These are phyloP conservation scores for Salvelinus alpinus DNA, from an alignment of 2,113 vertebrate genomes.

Conservation along the genomic window DNA sequence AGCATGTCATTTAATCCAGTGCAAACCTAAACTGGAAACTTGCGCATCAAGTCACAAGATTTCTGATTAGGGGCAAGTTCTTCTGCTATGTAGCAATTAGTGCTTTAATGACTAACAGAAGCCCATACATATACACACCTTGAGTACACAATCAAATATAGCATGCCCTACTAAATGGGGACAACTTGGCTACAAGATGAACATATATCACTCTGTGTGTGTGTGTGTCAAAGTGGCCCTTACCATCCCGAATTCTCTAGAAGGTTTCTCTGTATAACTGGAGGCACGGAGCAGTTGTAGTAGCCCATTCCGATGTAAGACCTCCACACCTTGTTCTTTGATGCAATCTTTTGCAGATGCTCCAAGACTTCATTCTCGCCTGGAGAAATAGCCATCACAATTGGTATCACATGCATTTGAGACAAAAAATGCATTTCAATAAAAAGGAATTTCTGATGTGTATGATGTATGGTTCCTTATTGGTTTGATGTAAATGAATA, in stretches of 20 bases:
- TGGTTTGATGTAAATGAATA: neutral
- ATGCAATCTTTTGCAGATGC: conserved; percentile 84
- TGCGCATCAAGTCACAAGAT: conserved; percentile 33
- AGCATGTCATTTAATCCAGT: neutral
- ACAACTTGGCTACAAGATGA: neutral
- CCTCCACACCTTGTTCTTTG: conserved; percentile 91
- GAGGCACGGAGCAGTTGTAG: conserved; percentile 92
- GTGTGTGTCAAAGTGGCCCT: conserved; percentile 40
- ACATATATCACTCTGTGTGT: neutral
- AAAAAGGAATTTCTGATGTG: neutral
- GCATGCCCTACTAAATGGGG: neutral
- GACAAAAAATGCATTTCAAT: neutral
- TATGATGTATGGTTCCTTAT: neutral
- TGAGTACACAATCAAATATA: neutral
- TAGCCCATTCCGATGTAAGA: conserved; percentile 99
- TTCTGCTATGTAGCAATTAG: conserved; percentile 14
- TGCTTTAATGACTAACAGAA: conserved; percentile 22
- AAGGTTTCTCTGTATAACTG: conserved; percentile 88
- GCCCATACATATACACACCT: neutral
- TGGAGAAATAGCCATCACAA: conserved; percentile 52
- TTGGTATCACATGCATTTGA: conserved; percentile 6
- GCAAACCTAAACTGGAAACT: neutral
- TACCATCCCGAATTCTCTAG: conserved; percentile 98
- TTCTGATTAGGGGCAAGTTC: conserved; percentile 17
- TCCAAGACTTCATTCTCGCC: conserved; percentile 96